These are phyloP conservation scores for Procambarus clarkii DNA, from an alignment of 1,140 invertebrate species.

Conservation along the genomic window DNA sequence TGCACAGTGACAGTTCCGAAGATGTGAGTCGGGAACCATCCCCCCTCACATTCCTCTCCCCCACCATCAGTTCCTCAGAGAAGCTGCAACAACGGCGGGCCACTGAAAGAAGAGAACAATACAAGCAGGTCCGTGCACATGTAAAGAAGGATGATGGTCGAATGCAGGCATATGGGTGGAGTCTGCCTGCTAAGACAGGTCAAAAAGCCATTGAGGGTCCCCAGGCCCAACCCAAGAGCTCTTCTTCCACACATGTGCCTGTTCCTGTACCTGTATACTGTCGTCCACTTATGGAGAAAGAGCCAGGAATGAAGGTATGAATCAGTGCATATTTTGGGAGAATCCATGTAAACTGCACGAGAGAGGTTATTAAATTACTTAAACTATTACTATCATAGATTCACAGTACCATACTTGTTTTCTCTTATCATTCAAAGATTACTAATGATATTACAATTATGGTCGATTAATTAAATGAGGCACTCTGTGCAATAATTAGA, in stretches of 20 bases:
- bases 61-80: conserved; percentile 79
- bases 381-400: too few relatives aligned
- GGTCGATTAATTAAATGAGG: too few relatives aligned
- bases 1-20: conserved; percentile 38
- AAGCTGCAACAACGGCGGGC: conserved; percentile 84
- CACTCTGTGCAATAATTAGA: too few relatives aligned
- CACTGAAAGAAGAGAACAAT: conserved; percentile 88
- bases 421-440: too few relatives aligned
- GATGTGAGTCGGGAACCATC: conserved; percentile 44
- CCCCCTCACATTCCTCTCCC: conserved; percentile 50
- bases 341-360: not conserved
- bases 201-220: conserved; percentile 73
- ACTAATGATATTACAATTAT: too few relatives aligned
- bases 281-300: conserved; percentile 94
- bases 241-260: conserved; percentile 80
- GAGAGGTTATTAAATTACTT: not conserved
- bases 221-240: conserved; percentile 26
- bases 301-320: conserved; percentile 91
- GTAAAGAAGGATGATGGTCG: conserved; percentile 96
- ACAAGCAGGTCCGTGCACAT: conserved; percentile 92
- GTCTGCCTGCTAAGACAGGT: conserved; percentile 86
- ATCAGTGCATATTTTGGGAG: not conserved
- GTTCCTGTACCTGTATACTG: conserved; percentile 98
- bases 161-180: conserved; percentile 97
- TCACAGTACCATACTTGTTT: too few relatives aligned